Conservation (phyloP, 2,113 vertebrate genomes). For the Zosterops borbonicus region DNA sequence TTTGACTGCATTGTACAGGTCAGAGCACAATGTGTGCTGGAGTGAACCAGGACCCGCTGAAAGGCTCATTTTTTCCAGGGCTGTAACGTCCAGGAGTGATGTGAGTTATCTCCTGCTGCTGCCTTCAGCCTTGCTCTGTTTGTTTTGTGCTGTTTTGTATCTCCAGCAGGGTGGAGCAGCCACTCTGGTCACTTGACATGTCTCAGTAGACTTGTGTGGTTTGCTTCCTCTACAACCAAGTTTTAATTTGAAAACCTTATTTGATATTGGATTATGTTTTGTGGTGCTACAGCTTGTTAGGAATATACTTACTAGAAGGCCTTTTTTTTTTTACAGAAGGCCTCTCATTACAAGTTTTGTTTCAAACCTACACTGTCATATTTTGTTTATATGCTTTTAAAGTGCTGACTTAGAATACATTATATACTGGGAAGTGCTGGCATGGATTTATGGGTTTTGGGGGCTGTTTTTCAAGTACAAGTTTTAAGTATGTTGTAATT, state of each 20-base stretch:
- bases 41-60: neutral
- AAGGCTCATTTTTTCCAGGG: neutral
- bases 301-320: neutral
- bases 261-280: neutral
- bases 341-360: neutral
- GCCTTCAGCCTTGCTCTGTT: neutral
- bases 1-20: neutral
- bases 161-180: neutral
- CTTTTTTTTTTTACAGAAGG: neutral
- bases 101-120: neutral
- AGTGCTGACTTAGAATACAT: neutral
- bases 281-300: neutral
- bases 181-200: neutral
- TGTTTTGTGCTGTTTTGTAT: neutral
- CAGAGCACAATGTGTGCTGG: neutral
- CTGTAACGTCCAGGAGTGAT: neutral
- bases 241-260: neutral
- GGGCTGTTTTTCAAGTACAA: neutral
- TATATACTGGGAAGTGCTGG: neutral
- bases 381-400: constrained; percentile 5
- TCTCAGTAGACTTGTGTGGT: neutral
- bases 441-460: neutral
- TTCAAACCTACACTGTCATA: neutral
- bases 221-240: neutral
- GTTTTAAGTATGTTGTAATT: neutral